Percentiles rank a stretch among this genome's conserved stretches.
These are phyloP conservation scores for Pimpla rufipes DNA, from an alignment of 2,888 invertebrate species.

Conservation along the genomic window DNA sequence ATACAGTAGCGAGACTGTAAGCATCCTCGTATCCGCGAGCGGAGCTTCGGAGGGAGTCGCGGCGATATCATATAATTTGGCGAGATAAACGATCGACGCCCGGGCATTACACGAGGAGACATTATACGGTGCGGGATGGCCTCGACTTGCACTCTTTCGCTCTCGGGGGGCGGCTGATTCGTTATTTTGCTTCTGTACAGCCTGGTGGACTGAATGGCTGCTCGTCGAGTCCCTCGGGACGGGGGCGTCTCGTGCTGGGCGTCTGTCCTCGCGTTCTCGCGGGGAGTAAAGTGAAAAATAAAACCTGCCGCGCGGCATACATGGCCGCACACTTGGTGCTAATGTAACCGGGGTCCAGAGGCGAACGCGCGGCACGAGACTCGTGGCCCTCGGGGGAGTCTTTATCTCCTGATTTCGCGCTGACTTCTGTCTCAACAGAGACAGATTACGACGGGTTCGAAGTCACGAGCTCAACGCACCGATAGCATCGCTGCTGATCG, in stretches of 20 bases:
- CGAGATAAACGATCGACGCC: conserved; percentile 43
- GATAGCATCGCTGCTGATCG: neutral
- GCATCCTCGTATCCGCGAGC: too few relatives aligned
- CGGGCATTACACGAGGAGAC: conserved; percentile 24
- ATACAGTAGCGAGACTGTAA: conserved; percentile 21
- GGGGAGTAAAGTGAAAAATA: conserved; percentile 52
- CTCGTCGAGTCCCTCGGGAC: conserved; percentile 71
- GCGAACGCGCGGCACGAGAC: conserved; percentile 26
- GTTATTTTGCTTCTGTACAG: conserved; percentile 28
- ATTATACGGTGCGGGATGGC: conserved; percentile 1
- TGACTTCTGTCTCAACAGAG: neutral
- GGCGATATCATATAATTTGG: conserved; percentile 46
- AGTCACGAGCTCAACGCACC: too few relatives aligned
- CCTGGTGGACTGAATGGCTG: conserved; percentile 17
- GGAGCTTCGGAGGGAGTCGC: too few relatives aligned
- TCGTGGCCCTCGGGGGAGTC: conserved; percentile 39
- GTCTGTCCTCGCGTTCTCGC: conserved; percentile 71
- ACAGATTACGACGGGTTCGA: neutral
- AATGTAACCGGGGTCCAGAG: neutral
- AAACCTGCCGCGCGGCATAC: conserved; percentile 17
- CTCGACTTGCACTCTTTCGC: conserved; percentile 6
- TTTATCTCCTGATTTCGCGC: conserved; percentile 42
- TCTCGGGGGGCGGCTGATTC: conserved; percentile 21
- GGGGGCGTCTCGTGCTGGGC: conserved; percentile 81
- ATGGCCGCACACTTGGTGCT: neutral